phyloP scores from a whole-genome alignment of 2,797 vertebrate genomes.

The Triplophysa yarkandensis region DNA sequence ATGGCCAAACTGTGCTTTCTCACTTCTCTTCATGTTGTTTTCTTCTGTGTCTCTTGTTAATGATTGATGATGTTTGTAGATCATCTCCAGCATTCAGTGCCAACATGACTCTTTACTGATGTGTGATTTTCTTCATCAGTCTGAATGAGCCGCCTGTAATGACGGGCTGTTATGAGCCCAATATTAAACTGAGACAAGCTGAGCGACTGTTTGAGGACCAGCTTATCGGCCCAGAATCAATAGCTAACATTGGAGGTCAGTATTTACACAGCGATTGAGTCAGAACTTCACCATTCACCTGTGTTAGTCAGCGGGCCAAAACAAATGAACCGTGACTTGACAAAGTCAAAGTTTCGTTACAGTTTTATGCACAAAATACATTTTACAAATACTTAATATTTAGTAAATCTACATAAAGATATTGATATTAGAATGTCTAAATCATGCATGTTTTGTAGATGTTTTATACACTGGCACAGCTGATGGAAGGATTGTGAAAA shows the following conservation, averaged over 20 bases:
- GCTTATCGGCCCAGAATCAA: conserved; percentile 88
- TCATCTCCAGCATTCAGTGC: conserved; percentile 1
- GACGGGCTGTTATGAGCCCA: conserved; percentile 85
- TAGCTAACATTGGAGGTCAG: conserved; percentile 86
- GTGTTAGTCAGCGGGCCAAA: neutral
- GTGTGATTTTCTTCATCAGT: conserved; percentile 57
- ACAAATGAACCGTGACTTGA: conserved; percentile 28
- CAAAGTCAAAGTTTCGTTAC: no score
- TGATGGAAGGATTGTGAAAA: conserved; percentile 89
- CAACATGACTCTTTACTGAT: conserved; percentile 17
- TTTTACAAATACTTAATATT: no score
- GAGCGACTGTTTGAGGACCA: conserved; percentile 86
- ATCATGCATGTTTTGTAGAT: conserved; percentile 73
- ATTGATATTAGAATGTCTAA: neutral
- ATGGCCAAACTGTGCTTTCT: conserved; percentile 34
- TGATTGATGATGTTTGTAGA: conserved; percentile 46
- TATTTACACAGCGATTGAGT: conserved; percentile 23
- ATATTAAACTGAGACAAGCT: conserved; percentile 82
- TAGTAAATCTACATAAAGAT: no score
- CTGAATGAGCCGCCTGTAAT: conserved; percentile 87
- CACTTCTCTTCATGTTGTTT: conserved; percentile 43
- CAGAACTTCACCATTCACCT: conserved; percentile 8
- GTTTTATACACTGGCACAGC: conserved; percentile 89
- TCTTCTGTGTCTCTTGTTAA: conserved; percentile 36
- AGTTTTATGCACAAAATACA: no score